A percentile compares a stretch with the other conserved stretches of the same genome.
Evolutionary conservation across 2,113 vertebrate species (phyloP).

Genomic region (Catagonus wagneri): DNA sequence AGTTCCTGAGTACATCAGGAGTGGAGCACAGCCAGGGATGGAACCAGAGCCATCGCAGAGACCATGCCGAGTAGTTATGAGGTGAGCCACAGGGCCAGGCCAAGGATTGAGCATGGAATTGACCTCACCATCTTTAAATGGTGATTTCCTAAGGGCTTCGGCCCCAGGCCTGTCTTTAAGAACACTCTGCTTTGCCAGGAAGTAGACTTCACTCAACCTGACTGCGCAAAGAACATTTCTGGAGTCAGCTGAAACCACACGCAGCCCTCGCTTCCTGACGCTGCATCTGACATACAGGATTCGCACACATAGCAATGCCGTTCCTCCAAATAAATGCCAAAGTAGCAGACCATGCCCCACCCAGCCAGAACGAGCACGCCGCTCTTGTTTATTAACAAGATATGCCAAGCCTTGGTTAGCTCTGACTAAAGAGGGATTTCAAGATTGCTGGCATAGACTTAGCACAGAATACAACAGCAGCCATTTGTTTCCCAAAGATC

Average conservation of each 20-base stretch:
- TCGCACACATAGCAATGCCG: neutral
- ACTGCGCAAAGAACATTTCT: neutral
- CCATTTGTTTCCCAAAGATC: conserved; percentile 70
- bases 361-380: neutral
- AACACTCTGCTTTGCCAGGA: conserved; percentile 17
- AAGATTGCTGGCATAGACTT: conserved; percentile 41
- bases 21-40: too few species aligned
- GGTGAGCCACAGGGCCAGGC: too few species aligned
- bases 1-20: neutral
- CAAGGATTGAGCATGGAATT: neutral
- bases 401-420: neutral
- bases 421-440: neutral
- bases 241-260: neutral
- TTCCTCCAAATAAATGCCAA: neutral
- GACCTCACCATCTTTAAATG: neutral
- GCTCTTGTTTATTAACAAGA: neutral
- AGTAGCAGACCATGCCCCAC: neutral
- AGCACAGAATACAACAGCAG: neutral
- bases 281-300: neutral
- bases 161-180: neutral
- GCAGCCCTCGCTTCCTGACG: neutral
- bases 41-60: too few species aligned
- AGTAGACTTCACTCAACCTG: neutral
- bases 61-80: too few species aligned
- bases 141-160: neutral